Base-by-base conservation (phyloP, 2,888 invertebrate genomes). In the Eupithecia exiguata region DNA sequence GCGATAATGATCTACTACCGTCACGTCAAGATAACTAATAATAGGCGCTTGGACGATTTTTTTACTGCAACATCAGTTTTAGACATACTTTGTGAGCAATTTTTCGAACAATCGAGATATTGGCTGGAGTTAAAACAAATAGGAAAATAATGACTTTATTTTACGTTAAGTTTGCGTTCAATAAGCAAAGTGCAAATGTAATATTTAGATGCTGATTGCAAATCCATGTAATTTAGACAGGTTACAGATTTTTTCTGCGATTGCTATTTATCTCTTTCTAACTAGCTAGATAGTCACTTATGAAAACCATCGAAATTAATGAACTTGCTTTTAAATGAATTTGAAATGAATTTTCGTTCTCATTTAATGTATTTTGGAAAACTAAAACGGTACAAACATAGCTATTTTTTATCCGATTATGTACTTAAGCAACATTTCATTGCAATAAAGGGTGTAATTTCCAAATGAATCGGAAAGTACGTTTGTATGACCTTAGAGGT, bases 21-120 rank as follows among this genome's bases (percentile, higher is more conserved):
- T 76, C 79, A 77, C 77, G 79, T 79, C 79, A 79, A 79, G 78
- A 78, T 79, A 78, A 76, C 78, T 80, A 80, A 77, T 81, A 80
- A 79, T 80, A 81, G 78, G 53, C 70, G 68, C 71, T 73, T 70
- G 53, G 68, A 75, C 75, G 70, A 75, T 61, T 70, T 67, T 30
- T 68, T 73, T 61, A 66, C 69, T 53, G 69, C 72, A 21, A 53
- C 72, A 35, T 67, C 69, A 67, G 43, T 69, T 71, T 74, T 30
- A 40, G 36, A 25, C 66, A 65, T 12, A 40, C 40, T 43, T 66
- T 66, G 38, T 66, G 14, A 38, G 21, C n/a, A 12, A 43, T 65
- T 35, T 35, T 62, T 6, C 12, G 36, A 65, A 58, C 58, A 58
- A 58, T 58, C 25, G 58, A 14, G 12, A 25, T 25, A 58, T 21